These are phyloP conservation scores for Pristionchus exspectatus DNA, from an alignment of 2,888 invertebrate genomes.

Conservation along the genomic window DNA sequence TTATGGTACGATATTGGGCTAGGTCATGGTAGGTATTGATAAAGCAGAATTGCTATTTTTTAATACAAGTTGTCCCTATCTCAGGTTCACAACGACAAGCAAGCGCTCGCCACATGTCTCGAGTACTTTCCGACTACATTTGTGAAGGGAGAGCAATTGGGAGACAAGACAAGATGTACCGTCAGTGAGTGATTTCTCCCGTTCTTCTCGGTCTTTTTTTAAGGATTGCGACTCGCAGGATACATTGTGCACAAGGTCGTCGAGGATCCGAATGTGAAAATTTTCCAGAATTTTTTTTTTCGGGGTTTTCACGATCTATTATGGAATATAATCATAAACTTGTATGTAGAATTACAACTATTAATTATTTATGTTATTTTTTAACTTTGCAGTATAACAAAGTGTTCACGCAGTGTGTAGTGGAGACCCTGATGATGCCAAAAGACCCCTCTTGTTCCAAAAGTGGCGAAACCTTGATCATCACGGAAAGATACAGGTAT, in stretches of 20 bases:
- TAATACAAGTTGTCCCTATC: too few relatives aligned
- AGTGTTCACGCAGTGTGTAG: neutral
- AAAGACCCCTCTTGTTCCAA: neutral
- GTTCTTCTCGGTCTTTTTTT: too few relatives aligned
- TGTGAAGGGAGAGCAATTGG: neutral
- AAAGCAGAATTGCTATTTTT: too few relatives aligned
- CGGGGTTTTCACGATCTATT: too few relatives aligned
- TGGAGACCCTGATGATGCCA: neutral
- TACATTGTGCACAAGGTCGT: neutral
- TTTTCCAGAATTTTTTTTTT: too few relatives aligned
- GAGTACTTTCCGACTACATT: neutral
- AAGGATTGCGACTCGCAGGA: neutral
- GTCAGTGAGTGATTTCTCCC: constrained; percentile 16
- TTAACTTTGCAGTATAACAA: neutral
- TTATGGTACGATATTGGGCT: too few relatives aligned
- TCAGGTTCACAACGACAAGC: neutral
- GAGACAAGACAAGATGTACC: neutral
- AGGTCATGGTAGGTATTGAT: too few relatives aligned
- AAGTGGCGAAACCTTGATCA: neutral
- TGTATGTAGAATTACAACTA: too few relatives aligned
- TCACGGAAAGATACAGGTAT: neutral
- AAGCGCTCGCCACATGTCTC: constrained; percentile 6
- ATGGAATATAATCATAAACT: neutral
- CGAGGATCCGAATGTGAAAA: too few relatives aligned
- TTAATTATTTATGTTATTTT: neutral